Base-by-base conservation (phyloP, 2,113 vertebrate species). In the Mastomys coucha region DNA sequence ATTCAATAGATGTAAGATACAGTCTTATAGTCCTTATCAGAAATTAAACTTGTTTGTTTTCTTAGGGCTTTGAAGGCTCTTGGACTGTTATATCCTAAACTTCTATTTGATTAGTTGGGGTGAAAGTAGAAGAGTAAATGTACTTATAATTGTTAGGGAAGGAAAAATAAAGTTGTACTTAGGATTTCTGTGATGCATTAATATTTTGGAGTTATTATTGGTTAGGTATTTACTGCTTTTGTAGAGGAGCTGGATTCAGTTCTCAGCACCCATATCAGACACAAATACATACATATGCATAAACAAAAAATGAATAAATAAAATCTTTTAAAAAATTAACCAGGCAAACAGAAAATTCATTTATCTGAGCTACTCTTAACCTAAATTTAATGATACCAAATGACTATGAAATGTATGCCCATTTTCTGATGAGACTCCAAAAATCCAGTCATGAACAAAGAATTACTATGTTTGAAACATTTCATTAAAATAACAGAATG, bases 351-450 rank as follows among this genome's bases (percentile, higher is more conserved):
- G 63, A 93, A 96, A 88, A 82, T 42, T 28, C 73, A 88, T 60
- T 91, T 88, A 94, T 53, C 65, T 85, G 58, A 87, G 58, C n/a
- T 53, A 93, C 16, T 90, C 65, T 94, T 91, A 70, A 14, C 24
- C 69, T 80, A 80, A 69, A 72, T 92, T 82, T 77, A 86, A 78
- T 20, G 36, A 91, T 63, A 56, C 28, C 36, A 93, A 73, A 94
- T 65, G 81, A 51, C 36, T 94, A 2, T 67, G 82, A 75, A 86
- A 80, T 73, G 84, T 53, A 92, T 51, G 60, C 26, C 36, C 36
- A 89, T 51, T 93, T 96, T 94, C 89, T 80, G 87, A 65, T 33
- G 91, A 69, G 56, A 73, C 51, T 97, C 76, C 75, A 92, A 91
- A 92, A 97, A 81, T 94, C 17, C 90, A 90, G 93, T 60, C 94